A percentile compares a stretch with the other conserved stretches of the same genome.
Conservation (phyloP, 1,140 invertebrate species). For the Cylas formicarius region DNA sequence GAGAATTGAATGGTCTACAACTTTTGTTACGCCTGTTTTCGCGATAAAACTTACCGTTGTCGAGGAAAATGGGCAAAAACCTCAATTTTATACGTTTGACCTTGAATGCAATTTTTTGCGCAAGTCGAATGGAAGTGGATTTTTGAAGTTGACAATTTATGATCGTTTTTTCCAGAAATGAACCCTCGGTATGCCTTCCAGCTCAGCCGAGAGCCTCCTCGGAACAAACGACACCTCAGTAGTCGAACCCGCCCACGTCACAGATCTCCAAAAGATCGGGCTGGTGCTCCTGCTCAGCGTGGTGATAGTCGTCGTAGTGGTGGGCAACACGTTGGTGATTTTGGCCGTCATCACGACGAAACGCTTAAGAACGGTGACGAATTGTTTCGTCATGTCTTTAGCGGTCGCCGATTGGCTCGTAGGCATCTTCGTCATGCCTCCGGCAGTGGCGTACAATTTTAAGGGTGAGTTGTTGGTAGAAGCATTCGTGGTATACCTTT, state of each 20-base stretch:
- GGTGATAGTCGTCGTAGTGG: constrained; percentile 56
- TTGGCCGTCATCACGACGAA: constrained; percentile 85
- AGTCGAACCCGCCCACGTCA: neutral
- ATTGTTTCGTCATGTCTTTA: constrained; percentile 89
- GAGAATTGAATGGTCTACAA: too few species aligned
- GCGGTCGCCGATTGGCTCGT: constrained; percentile 87
- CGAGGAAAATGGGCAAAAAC: too few species aligned
- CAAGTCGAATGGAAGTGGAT: neutral
- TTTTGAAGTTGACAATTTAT: neutral
- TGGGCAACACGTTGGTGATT: constrained; percentile 88
- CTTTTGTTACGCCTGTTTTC: too few species aligned
- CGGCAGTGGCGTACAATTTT: constrained; percentile 68
- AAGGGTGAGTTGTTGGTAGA: constrained; percentile 47
- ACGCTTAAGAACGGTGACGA: constrained; percentile 84
- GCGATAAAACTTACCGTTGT: too few species aligned
- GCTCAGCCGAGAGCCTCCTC: constrained; percentile 7
- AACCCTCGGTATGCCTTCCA: constrained; percentile 24
- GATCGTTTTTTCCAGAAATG: constrained; percentile 30
- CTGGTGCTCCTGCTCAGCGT: constrained; percentile 46
- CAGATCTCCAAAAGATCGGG: constrained; percentile 32
- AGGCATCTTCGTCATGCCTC: constrained; percentile 90
- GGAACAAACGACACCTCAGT: constrained; percentile 2
- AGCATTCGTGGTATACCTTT: too few species aligned
- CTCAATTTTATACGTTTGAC: too few species aligned
- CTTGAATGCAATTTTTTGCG: neutral